Conservation (phyloP, 2,797 vertebrate genomes). For the Parotocinclus haroldoi region DNA sequence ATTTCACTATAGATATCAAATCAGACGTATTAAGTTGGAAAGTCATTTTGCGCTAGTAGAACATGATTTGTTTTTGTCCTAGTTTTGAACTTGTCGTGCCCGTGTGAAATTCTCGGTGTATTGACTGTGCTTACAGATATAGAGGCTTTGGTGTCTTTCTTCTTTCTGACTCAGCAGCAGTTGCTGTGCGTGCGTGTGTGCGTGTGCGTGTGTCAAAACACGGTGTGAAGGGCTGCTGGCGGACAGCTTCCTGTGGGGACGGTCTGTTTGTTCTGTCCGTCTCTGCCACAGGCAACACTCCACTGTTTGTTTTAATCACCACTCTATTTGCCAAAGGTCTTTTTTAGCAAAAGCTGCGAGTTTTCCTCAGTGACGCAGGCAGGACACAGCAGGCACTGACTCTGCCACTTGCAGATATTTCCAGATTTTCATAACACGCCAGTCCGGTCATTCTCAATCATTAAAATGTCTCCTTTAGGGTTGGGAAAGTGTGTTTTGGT, state of each 20-base stretch:
- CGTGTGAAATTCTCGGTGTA: too few relatives aligned
- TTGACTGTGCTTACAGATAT: too few relatives aligned
- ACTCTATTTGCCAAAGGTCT: conserved; percentile 68
- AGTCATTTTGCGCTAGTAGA: too few relatives aligned
- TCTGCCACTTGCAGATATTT: conserved; percentile 18
- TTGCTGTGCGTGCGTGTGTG: conserved; percentile 4
- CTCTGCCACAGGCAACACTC: conserved; percentile 49
- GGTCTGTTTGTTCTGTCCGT: conserved; percentile 61
- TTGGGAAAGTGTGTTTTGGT: neutral
- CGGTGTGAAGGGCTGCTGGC: conserved; percentile 36
- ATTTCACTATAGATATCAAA: too few relatives aligned
- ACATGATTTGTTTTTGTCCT: too few relatives aligned
- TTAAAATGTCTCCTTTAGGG: neutral
- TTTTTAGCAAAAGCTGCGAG: conserved; percentile 58
- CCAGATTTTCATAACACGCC: neutral
- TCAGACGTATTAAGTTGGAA: too few relatives aligned
- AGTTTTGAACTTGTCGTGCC: too few relatives aligned
- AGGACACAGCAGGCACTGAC: conserved; percentile 42
- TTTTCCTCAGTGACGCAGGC: conserved; percentile 53
- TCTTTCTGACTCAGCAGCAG: conserved; percentile 8
- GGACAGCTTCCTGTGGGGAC: conserved; percentile 53
- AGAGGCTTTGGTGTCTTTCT: too few relatives aligned
- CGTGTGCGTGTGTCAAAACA: conserved; percentile 25
- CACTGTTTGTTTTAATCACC: conserved; percentile 71
- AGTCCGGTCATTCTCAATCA: too few relatives aligned